Base-by-base conservation (phyloP, 2,113 vertebrate genomes). In the Triplophysa dalaica region DNA sequence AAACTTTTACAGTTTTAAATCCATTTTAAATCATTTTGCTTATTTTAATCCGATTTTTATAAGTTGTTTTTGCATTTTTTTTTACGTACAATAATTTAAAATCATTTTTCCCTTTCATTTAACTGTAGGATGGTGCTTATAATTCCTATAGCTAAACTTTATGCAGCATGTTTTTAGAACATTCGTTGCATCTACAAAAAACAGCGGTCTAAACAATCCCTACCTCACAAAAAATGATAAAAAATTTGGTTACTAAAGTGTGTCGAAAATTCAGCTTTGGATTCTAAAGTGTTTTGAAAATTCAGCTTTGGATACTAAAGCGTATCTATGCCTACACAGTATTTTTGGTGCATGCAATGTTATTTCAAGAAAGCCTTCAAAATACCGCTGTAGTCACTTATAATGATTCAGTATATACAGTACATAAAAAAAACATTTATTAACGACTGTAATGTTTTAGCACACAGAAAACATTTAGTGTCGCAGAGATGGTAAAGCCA, bases 401-500 rank as follows among this genome's bases (percentile, higher is more conserved):
- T 56, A 72, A 72, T 21, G 24, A 33, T 2, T 60, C n/a, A 9
- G 17, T 58, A 58, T 38, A 22, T 8, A 72, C 7, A 26, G 24
- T 24, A 24, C 24, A 24, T 24, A 1, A 43, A 74, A 52, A 70
- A 83, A 24, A 22, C 60, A 66, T 81, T 66, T 81, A 81, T 81
- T 76, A 70, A 26, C 80, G 70, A 62, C 73, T n/a, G 13, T 65
- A 70, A 22, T 26, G 24, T 48, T n/a, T 78, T 65, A 66, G 16
- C 58, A 65, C 66, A 66, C 45, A 77, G 50, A 60, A 26, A 58
- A 64, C 13, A 64, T 61, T 43, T 64, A 62, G 43, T 79, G 76
- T 70, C 70, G 22, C 63, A 65, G 54, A 60, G 70, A 61, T 54
- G 13, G 24, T 62, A 67, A 66, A 77, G 21, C 54, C 21, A 21